Percentiles rank a stretch among this genome's conserved stretches.
These are phyloP conservation scores for Hypotaenidia philippensis DNA, from an alignment of 2,797 vertebrate species.

Conservation along the genomic window DNA sequence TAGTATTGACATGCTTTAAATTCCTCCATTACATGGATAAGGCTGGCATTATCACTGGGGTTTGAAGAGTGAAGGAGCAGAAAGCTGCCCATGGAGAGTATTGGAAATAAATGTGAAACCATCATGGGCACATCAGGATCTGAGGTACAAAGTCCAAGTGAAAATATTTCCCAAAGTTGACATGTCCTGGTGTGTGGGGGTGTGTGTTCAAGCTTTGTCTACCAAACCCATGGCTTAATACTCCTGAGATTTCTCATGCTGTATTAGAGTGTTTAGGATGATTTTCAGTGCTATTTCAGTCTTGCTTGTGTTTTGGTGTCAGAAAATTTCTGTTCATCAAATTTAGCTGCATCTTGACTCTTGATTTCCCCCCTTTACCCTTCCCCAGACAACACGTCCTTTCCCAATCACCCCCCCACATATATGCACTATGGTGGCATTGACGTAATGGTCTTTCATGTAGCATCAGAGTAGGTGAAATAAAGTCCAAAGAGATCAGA, in stretches of 20 bases:
- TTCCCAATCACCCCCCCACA: neutral
- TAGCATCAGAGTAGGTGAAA: neutral
- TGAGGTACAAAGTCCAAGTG: neutral
- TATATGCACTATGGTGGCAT: fast-evolving
- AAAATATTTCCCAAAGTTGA: neutral
- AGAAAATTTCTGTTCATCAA: neutral
- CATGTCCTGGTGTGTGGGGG: neutral
- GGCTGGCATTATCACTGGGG: neutral
- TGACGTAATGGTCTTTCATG: neutral
- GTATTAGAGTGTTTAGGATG: neutral
- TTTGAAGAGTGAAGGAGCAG: constrained; percentile 32
- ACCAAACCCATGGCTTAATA: neutral
- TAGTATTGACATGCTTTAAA: constrained; percentile 40
- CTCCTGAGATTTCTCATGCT: neutral
- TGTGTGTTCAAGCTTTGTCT: neutral
- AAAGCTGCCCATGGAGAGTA: neutral
- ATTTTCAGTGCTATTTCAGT: neutral
- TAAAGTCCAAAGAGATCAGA: neutral
- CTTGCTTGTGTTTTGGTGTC: neutral
- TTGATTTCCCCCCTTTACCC: neutral
- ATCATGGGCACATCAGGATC: neutral
- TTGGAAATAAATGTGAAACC: constrained; percentile 12
- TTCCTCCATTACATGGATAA: constrained; percentile 50
- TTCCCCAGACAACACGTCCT: fast-evolving
- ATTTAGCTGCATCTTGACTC: neutral